Evolutionary conservation across 2,888 invertebrate species (phyloP), one percentile per base, ranked within the genome.

Genomic region (Dicyrtomina minuta): DNA sequence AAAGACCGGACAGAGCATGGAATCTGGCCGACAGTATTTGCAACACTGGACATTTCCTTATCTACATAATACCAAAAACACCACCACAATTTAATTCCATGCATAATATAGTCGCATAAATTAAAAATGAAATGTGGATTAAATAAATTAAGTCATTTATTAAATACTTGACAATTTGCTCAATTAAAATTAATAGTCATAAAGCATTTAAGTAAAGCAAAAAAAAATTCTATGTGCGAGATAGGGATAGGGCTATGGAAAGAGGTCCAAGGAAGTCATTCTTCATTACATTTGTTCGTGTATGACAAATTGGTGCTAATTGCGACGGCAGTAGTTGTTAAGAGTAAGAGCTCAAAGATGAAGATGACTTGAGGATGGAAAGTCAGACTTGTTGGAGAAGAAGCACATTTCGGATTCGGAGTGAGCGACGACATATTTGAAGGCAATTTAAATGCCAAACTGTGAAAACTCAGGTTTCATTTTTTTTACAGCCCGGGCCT

Each of bases 21-120:
- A 68, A 78, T 73, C 62, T 77, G 76, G 12, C 75, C 76, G 22
- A 78, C 72, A 8, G 77, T 73, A n/a, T 72, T 72, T 8, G 66
- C 56, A 44, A 78, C 72, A 39, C 73, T 75, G 12, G 71, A 64
- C 20, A 78, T 72, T 66, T 78, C 77, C 65, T 65, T 60, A 68
- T 71, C 75, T 77, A 39, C 10, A 59, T n/a, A n/a, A n/a, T n/a
- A n/a, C 12, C 5, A 6, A n/a, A 53, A 5, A 5, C 17, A 22
- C n/a, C 24, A 53, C n/a, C 24, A 41, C 43, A 41, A 41, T 41
- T 41, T 41, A 12, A 13, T n/a, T n/a, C n/a, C n/a, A n/a, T n/a
- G n/a, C n/a, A n/a, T n/a, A n/a, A n/a, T n/a, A 56, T 26, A 56
- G 8, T 26, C n/a, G n/a, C n/a, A n/a, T n/a, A n/a, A n/a, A n/a